phyloP scores from a whole-genome alignment of 37 sponge, comb jelly and placozoan genomes.

The Crambe crambe region DNA sequence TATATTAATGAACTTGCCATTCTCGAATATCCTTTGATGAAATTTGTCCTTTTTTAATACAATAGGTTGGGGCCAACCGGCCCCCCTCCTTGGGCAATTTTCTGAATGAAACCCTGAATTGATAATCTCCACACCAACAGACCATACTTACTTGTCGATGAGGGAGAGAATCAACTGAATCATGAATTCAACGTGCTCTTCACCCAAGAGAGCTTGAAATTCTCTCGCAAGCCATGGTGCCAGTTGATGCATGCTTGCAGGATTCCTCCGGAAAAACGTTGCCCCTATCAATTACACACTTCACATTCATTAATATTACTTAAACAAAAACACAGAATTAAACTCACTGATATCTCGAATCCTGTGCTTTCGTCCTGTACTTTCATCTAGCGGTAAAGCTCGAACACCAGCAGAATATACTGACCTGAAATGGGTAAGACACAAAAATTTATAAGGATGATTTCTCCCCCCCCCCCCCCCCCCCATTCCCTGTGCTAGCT shows the following conservation, averaged over 20 bases:
- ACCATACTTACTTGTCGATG: constrained; percentile 66
- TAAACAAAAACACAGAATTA: background rate
- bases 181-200: constrained; percentile 68
- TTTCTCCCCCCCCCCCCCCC: background rate
- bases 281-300: constrained; percentile 38
- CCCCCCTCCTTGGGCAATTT: too few species aligned
- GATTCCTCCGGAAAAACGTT: constrained; percentile 67
- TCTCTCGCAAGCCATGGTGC: constrained; percentile 76
- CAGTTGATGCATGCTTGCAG: constrained; percentile 74
- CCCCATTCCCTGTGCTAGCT: background rate
- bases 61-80: too few species aligned
- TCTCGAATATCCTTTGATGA: too few species aligned
- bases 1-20: background rate
- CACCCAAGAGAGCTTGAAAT: constrained; percentile 58
- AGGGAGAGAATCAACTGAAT: constrained; percentile 68
- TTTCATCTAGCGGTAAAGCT: constrained; percentile 8
- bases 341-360: background rate
- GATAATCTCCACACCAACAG: background rate
- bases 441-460: background rate
- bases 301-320: background rate
- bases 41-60: background rate
- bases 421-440: constrained; percentile 10
- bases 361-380: background rate
- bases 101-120: too few species aligned
- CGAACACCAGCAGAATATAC: constrained; percentile 56